These are phyloP conservation scores for Diabrotica balteata DNA, from an alignment of 2,888 invertebrate genomes.

Conservation along the genomic window DNA sequence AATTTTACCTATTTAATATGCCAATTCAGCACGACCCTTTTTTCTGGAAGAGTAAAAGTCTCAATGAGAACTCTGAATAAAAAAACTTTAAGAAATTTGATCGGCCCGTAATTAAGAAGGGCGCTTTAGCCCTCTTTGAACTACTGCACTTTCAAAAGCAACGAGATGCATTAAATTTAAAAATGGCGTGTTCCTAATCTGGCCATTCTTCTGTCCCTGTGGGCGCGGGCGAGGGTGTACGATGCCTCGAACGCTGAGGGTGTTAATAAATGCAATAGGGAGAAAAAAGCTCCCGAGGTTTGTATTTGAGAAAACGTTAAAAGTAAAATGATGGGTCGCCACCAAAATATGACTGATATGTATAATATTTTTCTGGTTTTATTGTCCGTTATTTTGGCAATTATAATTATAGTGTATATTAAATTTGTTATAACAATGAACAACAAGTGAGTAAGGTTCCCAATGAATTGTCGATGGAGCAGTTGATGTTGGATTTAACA, in stretches of 20 bases:
- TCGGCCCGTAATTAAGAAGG: conserved; percentile 29
- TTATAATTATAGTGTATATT: too few relatives aligned
- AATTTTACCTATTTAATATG: conserved; percentile 17
- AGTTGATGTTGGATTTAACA: too few relatives aligned
- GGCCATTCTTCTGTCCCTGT: conserved; percentile 42
- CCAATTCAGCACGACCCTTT: conserved; percentile 11
- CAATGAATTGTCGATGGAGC: too few relatives aligned
- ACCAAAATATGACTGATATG: too few relatives aligned
- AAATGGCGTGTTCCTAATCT: conserved; percentile 46
- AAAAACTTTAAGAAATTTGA: conserved; percentile 32
- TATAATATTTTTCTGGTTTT: too few relatives aligned
- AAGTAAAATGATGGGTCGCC: conserved; percentile 6
- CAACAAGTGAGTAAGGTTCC: too few relatives aligned
- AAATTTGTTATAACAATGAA: too few relatives aligned
- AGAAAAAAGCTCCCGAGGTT: conserved; percentile 30
- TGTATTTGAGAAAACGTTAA: conserved; percentile 23
- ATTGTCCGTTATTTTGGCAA: too few relatives aligned
- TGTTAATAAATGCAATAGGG: conserved; percentile 42
- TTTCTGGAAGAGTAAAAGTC: conserved; percentile 18
- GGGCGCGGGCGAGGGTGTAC: conserved; percentile 37
- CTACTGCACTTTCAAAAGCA: conserved; percentile 29
- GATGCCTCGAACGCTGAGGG: conserved; percentile 24
- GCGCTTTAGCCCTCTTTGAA: conserved; percentile 15
- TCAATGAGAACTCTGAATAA: conserved; percentile 12
- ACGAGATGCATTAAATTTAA: conserved; percentile 37